These are phyloP conservation scores for Lagorchestes hirsutus DNA, from an alignment of 2,797 vertebrate species.

Conservation along the genomic window DNA sequence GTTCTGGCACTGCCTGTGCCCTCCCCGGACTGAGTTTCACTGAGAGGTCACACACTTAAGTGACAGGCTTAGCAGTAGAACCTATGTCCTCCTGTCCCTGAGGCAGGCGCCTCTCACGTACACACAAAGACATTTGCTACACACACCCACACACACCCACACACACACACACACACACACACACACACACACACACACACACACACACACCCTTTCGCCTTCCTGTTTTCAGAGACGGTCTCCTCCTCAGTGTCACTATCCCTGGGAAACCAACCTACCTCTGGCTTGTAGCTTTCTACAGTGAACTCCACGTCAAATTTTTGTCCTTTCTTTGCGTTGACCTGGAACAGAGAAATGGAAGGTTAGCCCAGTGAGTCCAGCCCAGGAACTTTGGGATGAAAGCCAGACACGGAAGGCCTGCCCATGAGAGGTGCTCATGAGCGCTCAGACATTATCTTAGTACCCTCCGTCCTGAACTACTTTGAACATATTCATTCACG, in stretches of 20 bases:
- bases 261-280: slow-evolving; percentile 59
- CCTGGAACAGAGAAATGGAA: slow-evolving; percentile 58
- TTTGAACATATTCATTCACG: background rate
- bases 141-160: too few relatives aligned
- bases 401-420: too few relatives aligned
- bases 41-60: too few relatives aligned
- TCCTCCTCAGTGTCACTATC: rapidly evolving
- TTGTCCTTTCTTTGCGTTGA: slow-evolving; percentile 24
- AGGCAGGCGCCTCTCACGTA: too few relatives aligned
- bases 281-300: slow-evolving; percentile 23
- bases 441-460: background rate
- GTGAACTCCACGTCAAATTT: slow-evolving; percentile 65
- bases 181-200: too few relatives aligned
- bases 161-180: too few relatives aligned
- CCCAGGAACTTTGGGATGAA: background rate
- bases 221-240: background rate
- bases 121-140: too few relatives aligned
- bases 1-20: too few relatives aligned
- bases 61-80: too few relatives aligned
- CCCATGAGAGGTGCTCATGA: background rate
- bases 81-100: too few relatives aligned
- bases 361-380: background rate
- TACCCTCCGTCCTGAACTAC: rapidly evolving
- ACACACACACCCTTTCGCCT: too few relatives aligned
- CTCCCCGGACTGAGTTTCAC: too few relatives aligned